Conservation (phyloP, 2,113 vertebrate genomes). For the Pseudopodoces humilis region DNA sequence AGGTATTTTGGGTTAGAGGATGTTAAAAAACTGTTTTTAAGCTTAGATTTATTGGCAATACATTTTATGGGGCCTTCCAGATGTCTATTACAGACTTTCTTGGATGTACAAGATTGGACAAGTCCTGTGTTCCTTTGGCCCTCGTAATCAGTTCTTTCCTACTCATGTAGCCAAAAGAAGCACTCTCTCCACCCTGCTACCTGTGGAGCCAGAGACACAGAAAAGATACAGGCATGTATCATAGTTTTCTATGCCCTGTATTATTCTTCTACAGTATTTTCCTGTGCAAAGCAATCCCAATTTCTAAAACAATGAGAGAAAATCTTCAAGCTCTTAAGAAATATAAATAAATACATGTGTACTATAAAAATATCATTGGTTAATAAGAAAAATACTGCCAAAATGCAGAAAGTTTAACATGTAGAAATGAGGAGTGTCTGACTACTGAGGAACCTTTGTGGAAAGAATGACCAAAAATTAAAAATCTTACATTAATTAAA, state of each 20-base stretch:
- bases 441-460: background rate
- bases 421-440: background rate
- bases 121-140: background rate
- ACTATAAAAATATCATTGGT: background rate
- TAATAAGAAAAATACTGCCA: background rate
- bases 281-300: background rate
- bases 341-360: background rate
- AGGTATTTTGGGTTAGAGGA: background rate
- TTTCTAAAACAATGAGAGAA: background rate
- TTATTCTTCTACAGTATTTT: background rate
- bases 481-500: background rate
- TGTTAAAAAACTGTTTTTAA: background rate
- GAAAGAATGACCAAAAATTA: background rate
- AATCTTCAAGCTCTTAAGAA: background rate
- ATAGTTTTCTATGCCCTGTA: background rate
- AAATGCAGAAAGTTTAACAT: background rate
- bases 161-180: background rate
- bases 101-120: background rate
- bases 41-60: background rate
- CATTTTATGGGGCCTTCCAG: background rate
- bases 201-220: background rate
- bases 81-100: background rate
- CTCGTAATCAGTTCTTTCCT: background rate
- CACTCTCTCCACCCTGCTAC: background rate
- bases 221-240: background rate